Base-by-base conservation (phyloP, 1,140 invertebrate species). In the Charaxes varanes region DNA sequence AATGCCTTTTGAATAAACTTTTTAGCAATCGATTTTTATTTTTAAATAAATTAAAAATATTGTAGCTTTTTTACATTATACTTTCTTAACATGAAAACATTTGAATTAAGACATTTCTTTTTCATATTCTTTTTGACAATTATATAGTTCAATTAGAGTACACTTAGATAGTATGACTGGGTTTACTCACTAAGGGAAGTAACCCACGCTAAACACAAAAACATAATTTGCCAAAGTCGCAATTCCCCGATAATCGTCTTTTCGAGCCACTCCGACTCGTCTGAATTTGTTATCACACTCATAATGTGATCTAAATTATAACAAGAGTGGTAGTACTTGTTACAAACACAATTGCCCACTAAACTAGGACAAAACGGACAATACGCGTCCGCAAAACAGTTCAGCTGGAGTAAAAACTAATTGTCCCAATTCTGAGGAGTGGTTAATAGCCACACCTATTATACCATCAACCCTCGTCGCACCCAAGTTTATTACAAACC, bases 161-260 rank as follows among this genome's bases (percentile, higher is more conserved):
- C n/a, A n/a, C n/a, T n/a, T n/a, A n/a, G n/a, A n/a, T n/a, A n/a
- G n/a, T n/a, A n/a, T n/a, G n/a, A 14, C 21, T 6, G n/a, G 6
- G 17, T 30, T 22, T 30, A 70, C 87, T 86, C 70, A 90, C 89
- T 72, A 55, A 88, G 43, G 44, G 81, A 54, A 5, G 85, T 72
- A 37, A 89, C 61, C 27, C 74, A 79, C 21, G 86, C 86, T 24
- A 89, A 78, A 59, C 86, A 87, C 34, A 90, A 65, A 57, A 88
- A 87, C 55, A 90, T 87, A 18, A 90, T 82, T 55, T 91, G 90
- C 90, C 90, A 91, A 28, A 88, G 76, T 45, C 88, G 65, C 46
- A 91, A 83, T 37, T 86, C 85, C 14, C 85, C 86, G 17, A 87
- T 52, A 15, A 88, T 71, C 22, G 65, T 55, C 31, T 68, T 78